Percentiles rank a stretch among this genome's conserved stretches.
Evolutionary conservation across 2,797 vertebrate genomes (phyloP).

Genomic region (Kryptopterus vitreolus): DNA sequence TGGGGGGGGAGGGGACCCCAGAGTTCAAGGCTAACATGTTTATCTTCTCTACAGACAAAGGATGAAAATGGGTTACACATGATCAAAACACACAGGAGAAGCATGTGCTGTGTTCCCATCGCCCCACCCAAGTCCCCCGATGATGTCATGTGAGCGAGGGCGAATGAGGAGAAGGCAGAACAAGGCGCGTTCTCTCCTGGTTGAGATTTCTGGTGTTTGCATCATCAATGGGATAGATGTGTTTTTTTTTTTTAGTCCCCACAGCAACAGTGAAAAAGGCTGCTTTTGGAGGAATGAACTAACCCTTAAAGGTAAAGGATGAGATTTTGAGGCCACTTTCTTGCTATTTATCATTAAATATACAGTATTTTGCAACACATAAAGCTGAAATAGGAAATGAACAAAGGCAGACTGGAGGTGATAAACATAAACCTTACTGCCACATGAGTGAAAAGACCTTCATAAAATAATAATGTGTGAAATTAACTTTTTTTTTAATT

Average conservation of each 20-base stretch:
- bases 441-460: not conserved
- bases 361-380: conserved; percentile 59
- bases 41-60: conserved; percentile 61
- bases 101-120: conserved; percentile 55
- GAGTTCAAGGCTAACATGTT: conserved; percentile 48
- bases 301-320: conserved; percentile 56
- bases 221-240: conserved; percentile 69
- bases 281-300: conserved; percentile 35
- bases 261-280: conserved; percentile 57
- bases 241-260: conserved; percentile 54
- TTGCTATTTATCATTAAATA: conserved; percentile 61
- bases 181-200: conserved; percentile 48
- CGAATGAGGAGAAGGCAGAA: conserved; percentile 45
- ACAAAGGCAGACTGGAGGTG: conserved; percentile 72
- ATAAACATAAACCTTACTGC: conserved; percentile 61
- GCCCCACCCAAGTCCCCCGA: conserved; percentile 48
- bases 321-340: conserved; percentile 48
- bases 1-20: conserved; percentile 28
- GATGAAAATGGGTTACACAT: conserved; percentile 61
- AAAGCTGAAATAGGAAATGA: conserved; percentile 44
- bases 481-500: too few relatives aligned
- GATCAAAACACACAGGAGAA: conserved; percentile 58
- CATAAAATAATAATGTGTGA: not conserved
- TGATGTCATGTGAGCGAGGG: conserved; percentile 52
- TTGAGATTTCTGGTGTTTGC: conserved; percentile 78